phyloP scores from a whole-genome alignment of 2,797 vertebrate species.

The Argentina silus region DNA sequence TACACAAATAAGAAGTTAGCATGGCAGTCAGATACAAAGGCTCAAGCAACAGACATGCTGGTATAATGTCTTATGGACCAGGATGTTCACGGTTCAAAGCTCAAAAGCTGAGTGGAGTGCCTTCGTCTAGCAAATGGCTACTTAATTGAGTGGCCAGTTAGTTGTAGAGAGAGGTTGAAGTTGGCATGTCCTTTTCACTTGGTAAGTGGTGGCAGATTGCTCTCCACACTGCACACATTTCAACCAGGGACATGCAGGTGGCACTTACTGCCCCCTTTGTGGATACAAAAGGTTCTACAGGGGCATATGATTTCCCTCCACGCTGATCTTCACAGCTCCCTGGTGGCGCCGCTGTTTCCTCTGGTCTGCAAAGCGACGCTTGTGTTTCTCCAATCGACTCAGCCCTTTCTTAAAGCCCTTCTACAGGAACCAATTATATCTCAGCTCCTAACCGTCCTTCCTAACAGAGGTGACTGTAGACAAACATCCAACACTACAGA shows the following conservation, averaged over 20 bases:
- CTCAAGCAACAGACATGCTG: constrained; percentile 3
- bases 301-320: constrained; percentile 95
- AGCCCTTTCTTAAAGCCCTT: constrained; percentile 85
- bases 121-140: neutral
- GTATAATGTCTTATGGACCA: neutral
- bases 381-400: constrained; percentile 94
- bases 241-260: constrained; percentile 53
- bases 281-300: constrained; percentile 77
- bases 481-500: neutral
- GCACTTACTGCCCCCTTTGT: constrained; percentile 81
- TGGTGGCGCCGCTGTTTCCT: constrained; percentile 84
- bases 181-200: neutral
- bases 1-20: too few relatives aligned
- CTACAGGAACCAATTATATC: constrained; percentile 76
- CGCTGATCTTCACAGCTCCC: constrained; percentile 94
- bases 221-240: constrained; percentile 32
- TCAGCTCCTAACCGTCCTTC: constrained; percentile 6
- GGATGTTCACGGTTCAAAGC: neutral
- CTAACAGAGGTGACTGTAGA: neutral
- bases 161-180: neutral
- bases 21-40: neutral
- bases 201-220: neutral
- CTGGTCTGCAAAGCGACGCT: constrained; percentile 91
- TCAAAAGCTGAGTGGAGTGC: neutral
- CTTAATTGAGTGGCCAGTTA: neutral